Evolutionary conservation across 2,888 invertebrate genomes (phyloP).

Genomic region (Craniophora ligustri): DNA sequence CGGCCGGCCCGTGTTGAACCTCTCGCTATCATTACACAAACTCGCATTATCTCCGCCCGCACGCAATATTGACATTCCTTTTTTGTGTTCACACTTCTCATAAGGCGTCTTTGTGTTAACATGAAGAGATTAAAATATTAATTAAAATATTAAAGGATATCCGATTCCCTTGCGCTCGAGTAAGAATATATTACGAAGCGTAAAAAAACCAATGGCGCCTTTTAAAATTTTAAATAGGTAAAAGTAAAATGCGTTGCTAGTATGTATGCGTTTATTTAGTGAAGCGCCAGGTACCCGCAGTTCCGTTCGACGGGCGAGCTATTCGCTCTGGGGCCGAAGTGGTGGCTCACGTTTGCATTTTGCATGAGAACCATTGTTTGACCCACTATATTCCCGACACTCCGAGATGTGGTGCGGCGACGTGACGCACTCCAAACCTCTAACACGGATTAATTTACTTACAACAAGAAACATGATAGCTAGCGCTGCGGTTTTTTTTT

Average conservation of each 20-base stretch:
- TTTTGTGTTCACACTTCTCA: slow-evolving; percentile 64
- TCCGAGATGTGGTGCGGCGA: slow-evolving; percentile 49
- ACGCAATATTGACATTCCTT: slow-evolving; percentile 74
- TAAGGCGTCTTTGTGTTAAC: slow-evolving; percentile 65
- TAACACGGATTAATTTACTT: slow-evolving; percentile 61
- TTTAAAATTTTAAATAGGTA: slow-evolving; percentile 65
- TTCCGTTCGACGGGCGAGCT: slow-evolving; percentile 61
- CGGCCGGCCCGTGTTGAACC: slow-evolving; percentile 36
- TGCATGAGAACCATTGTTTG: slow-evolving; percentile 78
- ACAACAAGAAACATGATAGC: slow-evolving; percentile 29
- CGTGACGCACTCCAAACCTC: slow-evolving; percentile 37
- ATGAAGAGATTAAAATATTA: too few relatives aligned
- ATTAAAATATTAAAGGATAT: slow-evolving; percentile 66
- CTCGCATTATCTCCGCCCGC: slow-evolving; percentile 63
- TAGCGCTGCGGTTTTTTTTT: too few relatives aligned
- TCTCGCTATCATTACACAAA: slow-evolving; percentile 62
- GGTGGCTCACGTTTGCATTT: slow-evolving; percentile 74
- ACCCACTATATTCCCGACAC: slow-evolving; percentile 60
- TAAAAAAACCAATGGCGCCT: slow-evolving; percentile 50
- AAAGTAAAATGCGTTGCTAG: slow-evolving; percentile 59
- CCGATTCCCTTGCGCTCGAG: slow-evolving; percentile 48
- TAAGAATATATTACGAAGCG: slow-evolving; percentile 41
- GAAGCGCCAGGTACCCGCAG: slow-evolving; percentile 63
- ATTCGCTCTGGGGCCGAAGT: slow-evolving; percentile 56
- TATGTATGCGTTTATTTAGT: slow-evolving; percentile 66